A percentile compares a stretch with the other conserved stretches of the same genome.
phyloP scores from a whole-genome alignment of 1,140 invertebrate species.

The Tetragnatha versicolor region DNA sequence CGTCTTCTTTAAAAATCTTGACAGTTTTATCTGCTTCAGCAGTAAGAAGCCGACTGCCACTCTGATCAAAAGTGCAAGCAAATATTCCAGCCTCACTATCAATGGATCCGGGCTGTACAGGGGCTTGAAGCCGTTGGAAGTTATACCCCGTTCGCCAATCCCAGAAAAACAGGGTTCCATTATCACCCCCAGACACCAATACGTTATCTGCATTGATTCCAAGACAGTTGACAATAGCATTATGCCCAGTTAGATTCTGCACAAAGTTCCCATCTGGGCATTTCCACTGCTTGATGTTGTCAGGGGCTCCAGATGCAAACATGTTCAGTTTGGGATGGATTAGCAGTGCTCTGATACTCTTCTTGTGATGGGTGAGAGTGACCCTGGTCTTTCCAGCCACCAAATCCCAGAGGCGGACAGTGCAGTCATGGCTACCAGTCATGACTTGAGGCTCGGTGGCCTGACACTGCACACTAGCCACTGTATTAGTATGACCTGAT shows the following conservation, averaged over 20 bases:
- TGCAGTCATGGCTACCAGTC: constrained; percentile 75
- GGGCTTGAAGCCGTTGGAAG: constrained; percentile 91
- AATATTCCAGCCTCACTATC: constrained; percentile 98
- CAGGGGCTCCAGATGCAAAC: constrained; percentile 96
- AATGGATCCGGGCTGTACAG: constrained; percentile 98
- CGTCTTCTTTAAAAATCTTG: constrained; percentile 99
- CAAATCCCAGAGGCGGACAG: constrained; percentile 94
- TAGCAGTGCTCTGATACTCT: constrained; percentile 90
- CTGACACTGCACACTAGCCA: constrained; percentile 92
- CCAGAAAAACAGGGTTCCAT: constrained; percentile 98
- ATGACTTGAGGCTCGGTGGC: constrained; percentile 88
- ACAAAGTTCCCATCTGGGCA: constrained; percentile 98
- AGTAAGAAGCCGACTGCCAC: constrained; percentile 90
- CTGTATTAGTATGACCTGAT: constrained; percentile 96
- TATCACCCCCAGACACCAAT: constrained; percentile 96
- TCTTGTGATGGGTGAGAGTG: constrained; percentile 99
- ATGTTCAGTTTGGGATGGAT: constrained; percentile 93
- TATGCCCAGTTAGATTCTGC: constrained; percentile 96
- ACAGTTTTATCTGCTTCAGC: constrained; percentile 99
- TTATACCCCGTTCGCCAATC: constrained; percentile 99
- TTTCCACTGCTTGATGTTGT: constrained; percentile 99
- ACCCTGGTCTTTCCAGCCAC: constrained; percentile 93
- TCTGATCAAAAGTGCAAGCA: constrained; percentile 92
- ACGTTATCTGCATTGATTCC: constrained; percentile 94
- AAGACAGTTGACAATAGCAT: constrained; percentile 96